Evolutionary conservation across 2,113 vertebrate species (phyloP).

Genomic region (Bucco capensis): DNA sequence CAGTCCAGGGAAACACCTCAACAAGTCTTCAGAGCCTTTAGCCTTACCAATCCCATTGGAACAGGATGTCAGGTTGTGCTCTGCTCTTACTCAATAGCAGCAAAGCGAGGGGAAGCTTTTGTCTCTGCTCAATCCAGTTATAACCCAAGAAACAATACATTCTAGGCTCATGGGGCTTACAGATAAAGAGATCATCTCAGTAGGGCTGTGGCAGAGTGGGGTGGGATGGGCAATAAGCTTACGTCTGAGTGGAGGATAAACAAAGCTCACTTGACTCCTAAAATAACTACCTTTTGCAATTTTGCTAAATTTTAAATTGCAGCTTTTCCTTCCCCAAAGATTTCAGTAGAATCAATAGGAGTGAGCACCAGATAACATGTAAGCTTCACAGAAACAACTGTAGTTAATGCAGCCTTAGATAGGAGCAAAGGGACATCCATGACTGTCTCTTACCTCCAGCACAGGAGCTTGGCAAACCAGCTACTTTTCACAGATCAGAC

Average conservation of each 20-base stretch:
- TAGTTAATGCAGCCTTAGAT: neutral
- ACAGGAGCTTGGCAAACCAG: neutral
- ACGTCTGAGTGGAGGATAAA: neutral
- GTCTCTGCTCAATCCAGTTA: neutral
- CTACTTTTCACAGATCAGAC: neutral
- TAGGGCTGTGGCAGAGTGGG: neutral
- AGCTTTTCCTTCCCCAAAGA: neutral
- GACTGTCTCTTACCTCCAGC: neutral
- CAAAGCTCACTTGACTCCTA: neutral
- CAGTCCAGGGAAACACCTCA: neutral
- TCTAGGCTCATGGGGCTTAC: neutral
- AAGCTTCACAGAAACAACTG: neutral
- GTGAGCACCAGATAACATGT: neutral
- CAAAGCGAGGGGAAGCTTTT: neutral
- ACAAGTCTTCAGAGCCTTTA: neutral
- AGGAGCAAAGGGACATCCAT: neutral
- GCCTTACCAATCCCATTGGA: neutral
- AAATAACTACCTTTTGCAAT: neutral
- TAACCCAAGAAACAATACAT: neutral
- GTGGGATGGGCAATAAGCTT: neutral
- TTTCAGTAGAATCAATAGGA: neutral
- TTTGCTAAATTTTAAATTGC: neutral
- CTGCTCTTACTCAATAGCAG: neutral
- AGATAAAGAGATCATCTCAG: neutral
- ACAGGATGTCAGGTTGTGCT: neutral